Base-by-base conservation (phyloP, 2,888 invertebrate genomes). In the Caenorhabditis japonica region DNA sequence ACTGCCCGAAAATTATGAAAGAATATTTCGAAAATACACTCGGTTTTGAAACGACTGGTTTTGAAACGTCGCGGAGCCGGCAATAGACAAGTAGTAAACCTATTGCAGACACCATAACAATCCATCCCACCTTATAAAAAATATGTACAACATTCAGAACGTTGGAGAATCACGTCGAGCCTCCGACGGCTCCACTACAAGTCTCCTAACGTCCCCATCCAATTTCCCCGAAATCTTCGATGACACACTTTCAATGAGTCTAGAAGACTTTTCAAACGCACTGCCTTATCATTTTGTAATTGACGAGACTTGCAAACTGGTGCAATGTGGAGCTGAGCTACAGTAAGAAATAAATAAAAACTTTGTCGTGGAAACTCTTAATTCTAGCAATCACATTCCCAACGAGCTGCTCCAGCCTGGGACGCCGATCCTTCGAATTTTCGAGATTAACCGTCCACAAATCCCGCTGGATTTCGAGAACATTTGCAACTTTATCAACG, bases 401-500 rank as follows among this genome's bases (percentile, higher is more conserved):
- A 73, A 64, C 3, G 84, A 84, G 15, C 74, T 84, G 13, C 76
- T 85, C 10, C 71, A 79, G 15, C 75, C 76, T 0, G 85, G 84
- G 23, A 84, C 84, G 3, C 84, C 85, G 5, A 55, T 87, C 21
- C 49, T 84, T 3, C 68, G 83, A n/a, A 71, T 85, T 13, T 83
- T 84, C 58, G 83, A 85, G 27, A 75, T 79, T 13, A 79, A 76
- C 39, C 84, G 85, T 0, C 87, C 87, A 1, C 84, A 86, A 53
- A 84, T 87, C 36, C 85, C 86, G 10, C 55, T 87, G 44, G 86
- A 85, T 52, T 87, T 84, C 49, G 87, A 86, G 41, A 86, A 84
- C 58, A 84, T 85, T 17, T 84, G 82, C 73, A 85, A 86, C 66
- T 86, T 86, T 66, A 86, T 86, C 69, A 86, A 86, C 66, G 85